Percentiles rank a stretch among this genome's conserved stretches.
Conservation (phyloP, 2,888 invertebrate species). For the Biston betularia region DNA sequence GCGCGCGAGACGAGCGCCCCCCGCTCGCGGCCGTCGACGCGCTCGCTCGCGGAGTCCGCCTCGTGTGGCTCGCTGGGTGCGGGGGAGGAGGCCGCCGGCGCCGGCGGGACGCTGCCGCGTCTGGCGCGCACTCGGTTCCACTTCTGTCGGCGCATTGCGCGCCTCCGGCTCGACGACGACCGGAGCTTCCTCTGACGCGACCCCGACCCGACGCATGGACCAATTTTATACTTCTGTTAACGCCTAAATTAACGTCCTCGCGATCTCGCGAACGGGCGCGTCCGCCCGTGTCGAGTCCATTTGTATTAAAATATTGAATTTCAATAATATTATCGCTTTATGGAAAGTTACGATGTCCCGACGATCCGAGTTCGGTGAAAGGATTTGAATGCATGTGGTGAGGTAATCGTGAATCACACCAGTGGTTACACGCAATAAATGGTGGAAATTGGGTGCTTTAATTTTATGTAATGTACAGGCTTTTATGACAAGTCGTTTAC, state of each 20-base stretch:
- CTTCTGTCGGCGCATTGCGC: conserved; percentile 77
- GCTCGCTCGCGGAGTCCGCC: conserved; percentile 81
- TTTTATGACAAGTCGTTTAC: conserved; percentile 66
- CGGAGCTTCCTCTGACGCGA: conserved; percentile 76
- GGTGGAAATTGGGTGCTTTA: conserved; percentile 80
- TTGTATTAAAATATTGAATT: conserved; percentile 65
- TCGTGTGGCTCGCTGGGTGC: conserved; percentile 39
- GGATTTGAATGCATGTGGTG: conserved; percentile 55
- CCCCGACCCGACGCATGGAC: conserved; percentile 72
- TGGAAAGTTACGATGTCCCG: conserved; percentile 60
- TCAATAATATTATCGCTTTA: conserved; percentile 65
- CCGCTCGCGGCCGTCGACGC: conserved; percentile 76
- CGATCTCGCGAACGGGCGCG: conserved; percentile 63
- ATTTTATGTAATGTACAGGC: conserved; percentile 74
- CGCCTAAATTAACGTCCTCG: conserved; percentile 76
- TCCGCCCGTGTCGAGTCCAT: conserved; percentile 71
- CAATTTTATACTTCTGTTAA: conserved; percentile 81
- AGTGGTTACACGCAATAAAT: conserved; percentile 68
- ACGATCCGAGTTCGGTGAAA: conserved; percentile 53
- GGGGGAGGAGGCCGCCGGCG: conserved; percentile 37
- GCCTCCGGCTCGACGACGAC: conserved; percentile 70
- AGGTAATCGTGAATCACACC: conserved; percentile 55
- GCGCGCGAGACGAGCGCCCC: conserved; percentile 82
- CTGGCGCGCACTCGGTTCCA: conserved; percentile 72
- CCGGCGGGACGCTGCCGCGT: conserved; percentile 55